phyloP scores from a whole-genome alignment of 2,888 invertebrate genomes.

The Trachelus stipa region DNA sequence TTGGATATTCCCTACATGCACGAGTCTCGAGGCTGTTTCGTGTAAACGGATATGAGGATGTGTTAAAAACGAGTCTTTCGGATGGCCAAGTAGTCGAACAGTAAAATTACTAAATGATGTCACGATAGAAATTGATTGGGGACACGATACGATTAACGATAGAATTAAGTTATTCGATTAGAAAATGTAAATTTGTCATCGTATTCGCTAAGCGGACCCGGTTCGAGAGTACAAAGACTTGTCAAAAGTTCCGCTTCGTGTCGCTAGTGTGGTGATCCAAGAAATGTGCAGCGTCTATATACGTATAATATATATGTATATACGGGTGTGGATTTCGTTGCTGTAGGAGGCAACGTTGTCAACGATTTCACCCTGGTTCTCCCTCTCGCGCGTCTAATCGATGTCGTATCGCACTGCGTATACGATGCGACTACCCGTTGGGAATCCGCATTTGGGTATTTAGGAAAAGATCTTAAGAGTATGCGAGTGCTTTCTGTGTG shows the following conservation, averaged over 20 bases:
- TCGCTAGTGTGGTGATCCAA: not conserved
- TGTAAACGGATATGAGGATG: no score
- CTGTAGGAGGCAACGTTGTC: not conserved
- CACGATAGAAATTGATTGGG: no score
- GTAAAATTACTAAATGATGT: no score
- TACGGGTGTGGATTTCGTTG: not conserved
- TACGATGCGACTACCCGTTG: not conserved
- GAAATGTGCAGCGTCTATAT: not conserved
- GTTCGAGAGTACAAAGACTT: not conserved
- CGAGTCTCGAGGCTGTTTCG: not conserved
- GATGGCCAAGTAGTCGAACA: no score
- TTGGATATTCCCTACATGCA: not conserved
- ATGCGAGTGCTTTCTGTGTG: not conserved
- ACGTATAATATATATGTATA: not conserved
- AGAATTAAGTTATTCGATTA: no score
- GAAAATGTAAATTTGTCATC: no score
- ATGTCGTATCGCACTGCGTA: not conserved
- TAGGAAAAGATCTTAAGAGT: not conserved
- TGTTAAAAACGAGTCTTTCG: no score
- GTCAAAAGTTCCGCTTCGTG: not conserved
- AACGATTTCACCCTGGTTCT: constrained; percentile 1
- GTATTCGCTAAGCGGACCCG: not conserved
- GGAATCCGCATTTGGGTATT: not conserved
- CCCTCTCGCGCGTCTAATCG: constrained; percentile 13
- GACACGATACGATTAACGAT: no score